Base-by-base conservation (phyloP, 1,140 invertebrate species). In the Aphelenchoides avenae region DNA sequence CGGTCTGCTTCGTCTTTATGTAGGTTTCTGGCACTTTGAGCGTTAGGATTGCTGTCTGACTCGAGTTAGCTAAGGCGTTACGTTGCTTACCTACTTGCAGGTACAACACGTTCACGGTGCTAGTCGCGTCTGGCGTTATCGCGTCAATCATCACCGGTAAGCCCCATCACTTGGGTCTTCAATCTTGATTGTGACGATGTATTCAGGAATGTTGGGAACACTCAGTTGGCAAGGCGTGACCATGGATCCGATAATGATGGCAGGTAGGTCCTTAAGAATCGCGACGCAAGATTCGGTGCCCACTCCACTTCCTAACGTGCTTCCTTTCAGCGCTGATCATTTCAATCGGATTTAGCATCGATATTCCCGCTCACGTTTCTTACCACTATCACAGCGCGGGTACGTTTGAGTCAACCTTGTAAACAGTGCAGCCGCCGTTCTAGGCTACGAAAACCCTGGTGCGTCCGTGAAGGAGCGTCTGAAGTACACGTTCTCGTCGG, bases 241-340 rank as follows among this genome's bases (percentile, higher is more conserved):
- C 11, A 61, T 81, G n/a, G 79, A 78, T 59, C 75, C 79, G n/a
- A 72, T 81, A 24, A 79, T 78, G 36, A 81, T 80, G 78, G 52
- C 15, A 1, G 7, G 39, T n/a, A 9, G 24, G 11, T 42, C 15
- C 26, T 30, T 22, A n/a, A 53, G 11, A 31, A 24, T 4, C 29
- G 22, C 4, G 22, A 24, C 13, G 51, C 1, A 52, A 53, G n/a
- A 52, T 49, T n/a, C n/a, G n/a, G n/a, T n/a, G n/a, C n/a, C n/a
- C n/a, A n/a, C n/a, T n/a, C n/a, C n/a, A n/a, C n/a, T n/a, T n/a
- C n/a, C n/a, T n/a, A n/a, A n/a, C n/a, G 24, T 52, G 41, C 13
- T 7, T 53, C 6, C 9, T 53, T 50, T 15, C 79, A 29, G 76
- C 79, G 30, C 63, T 81, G 33, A 77, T 81, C 31, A 80, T 81